Percentiles rank a stretch among this genome's conserved stretches.
Evolutionary conservation across 30 jellyfish, hydroid and myxozoan species (phyloP).

Genomic region (Aurelia sp.): DNA sequence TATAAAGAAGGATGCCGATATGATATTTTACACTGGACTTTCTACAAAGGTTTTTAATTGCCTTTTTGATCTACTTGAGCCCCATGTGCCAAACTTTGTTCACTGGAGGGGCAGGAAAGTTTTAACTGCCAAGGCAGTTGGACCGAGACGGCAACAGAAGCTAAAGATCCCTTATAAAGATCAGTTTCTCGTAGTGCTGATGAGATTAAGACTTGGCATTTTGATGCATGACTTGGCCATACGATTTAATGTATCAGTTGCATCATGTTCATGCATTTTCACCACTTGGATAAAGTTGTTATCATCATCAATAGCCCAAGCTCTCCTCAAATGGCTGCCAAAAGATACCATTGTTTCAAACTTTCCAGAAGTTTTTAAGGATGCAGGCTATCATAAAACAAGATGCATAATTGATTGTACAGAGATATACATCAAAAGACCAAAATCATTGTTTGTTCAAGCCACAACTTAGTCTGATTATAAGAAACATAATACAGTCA

Average conservation of each 20-base stretch:
- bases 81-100: not conserved
- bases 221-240: slow-evolving; percentile 58
- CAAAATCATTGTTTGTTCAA: slow-evolving; percentile 42
- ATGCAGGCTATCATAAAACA: slow-evolving; percentile 38
- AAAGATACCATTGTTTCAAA: slow-evolving; percentile 21
- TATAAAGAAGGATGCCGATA: not conserved
- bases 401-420: slow-evolving; percentile 69
- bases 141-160: not conserved
- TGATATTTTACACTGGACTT: slow-evolving; percentile 23
- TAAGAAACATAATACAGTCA: too few species aligned
- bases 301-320: slow-evolving; percentile 19
- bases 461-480: slow-evolving; percentile 13
- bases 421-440: not conserved
- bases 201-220: slow-evolving; percentile 61
- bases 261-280: slow-evolving; percentile 54
- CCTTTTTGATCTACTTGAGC: slow-evolving; percentile 3
- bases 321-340: slow-evolving; percentile 62
- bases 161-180: not conserved
- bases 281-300: slow-evolving; percentile 38
- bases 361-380: slow-evolving; percentile 26
- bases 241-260: slow-evolving; percentile 46
- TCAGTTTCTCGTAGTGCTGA: slow-evolving; percentile 54
- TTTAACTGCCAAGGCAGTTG: too few species aligned
- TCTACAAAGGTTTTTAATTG: slow-evolving; percentile 4
- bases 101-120: too few species aligned